These are phyloP conservation scores for Odocoileus virginianus DNA, from an alignment of 2,113 vertebrate genomes.

Conservation along the genomic window DNA sequence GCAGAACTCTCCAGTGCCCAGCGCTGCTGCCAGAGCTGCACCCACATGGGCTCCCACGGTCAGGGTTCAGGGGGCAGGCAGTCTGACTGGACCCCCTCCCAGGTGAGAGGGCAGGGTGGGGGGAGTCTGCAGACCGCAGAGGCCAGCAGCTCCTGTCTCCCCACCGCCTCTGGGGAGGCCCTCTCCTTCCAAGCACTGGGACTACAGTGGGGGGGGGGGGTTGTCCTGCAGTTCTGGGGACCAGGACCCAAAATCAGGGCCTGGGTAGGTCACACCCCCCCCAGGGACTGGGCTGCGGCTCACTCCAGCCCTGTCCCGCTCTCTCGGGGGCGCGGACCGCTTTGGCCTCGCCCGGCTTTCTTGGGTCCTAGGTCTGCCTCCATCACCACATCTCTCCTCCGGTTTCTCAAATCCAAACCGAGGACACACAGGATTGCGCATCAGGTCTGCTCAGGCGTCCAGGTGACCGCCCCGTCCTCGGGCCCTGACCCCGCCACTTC, in stretches of 20 bases:
- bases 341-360: too few species aligned
- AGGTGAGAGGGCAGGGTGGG: background rate
- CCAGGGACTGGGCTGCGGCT: background rate
- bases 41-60: fast-evolving
- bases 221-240: background rate
- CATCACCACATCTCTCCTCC: background rate
- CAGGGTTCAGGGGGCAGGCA: background rate
- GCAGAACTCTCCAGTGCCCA: background rate
- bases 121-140: background rate
- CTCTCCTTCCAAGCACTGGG: background rate
- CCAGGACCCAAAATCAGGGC: background rate
- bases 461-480: background rate
- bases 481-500: background rate
- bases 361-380: too few species aligned
- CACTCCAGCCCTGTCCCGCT: background rate
- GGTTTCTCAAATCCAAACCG: background rate
- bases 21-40: background rate
- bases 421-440: background rate
- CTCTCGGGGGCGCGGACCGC: fast-evolving
- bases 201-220: fast-evolving
- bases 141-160: background rate
- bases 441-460: background rate
- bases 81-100: background rate
- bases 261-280: background rate
- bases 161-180: background rate